Conservation (phyloP, 2,113 vertebrate species). For the Tinamus guttatus region DNA sequence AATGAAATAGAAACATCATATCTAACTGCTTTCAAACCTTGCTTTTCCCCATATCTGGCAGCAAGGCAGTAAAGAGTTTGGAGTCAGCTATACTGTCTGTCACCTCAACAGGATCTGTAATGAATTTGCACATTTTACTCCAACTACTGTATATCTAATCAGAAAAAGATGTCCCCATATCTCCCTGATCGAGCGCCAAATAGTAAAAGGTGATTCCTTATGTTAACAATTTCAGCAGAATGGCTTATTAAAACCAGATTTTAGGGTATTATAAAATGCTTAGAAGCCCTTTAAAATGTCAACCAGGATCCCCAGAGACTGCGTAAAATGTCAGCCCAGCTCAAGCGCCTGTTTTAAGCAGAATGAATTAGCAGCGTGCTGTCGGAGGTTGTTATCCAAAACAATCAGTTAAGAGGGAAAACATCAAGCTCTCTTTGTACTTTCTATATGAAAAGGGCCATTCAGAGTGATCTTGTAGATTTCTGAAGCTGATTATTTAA, state of each 20-base stretch:
- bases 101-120: conserved; percentile 85
- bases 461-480: conserved; percentile 74
- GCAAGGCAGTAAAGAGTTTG: conserved; percentile 44
- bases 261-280: conserved; percentile 97
- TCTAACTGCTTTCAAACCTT: conserved; percentile 17
- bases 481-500: conserved; percentile 69
- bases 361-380: conserved; percentile 97
- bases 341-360: conserved; percentile 95
- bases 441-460: conserved; percentile 75
- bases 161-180: conserved; percentile 93
- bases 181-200: conserved; percentile 82
- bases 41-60: conserved; percentile 54
- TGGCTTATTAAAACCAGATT: conserved; percentile 99
- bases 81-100: conserved; percentile 66
- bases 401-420: conserved; percentile 90
- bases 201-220: conserved; percentile 90
- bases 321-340: conserved; percentile 95
- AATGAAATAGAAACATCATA: conserved; percentile 48
- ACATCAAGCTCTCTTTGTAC: conserved; percentile 81
- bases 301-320: conserved; percentile 94
- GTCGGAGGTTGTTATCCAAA: conserved; percentile 89
- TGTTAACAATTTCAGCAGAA: conserved; percentile 89
- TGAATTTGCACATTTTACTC: conserved; percentile 89
- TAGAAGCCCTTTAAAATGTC: conserved; percentile 99
- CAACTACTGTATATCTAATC: conserved; percentile 97